Base-by-base conservation (phyloP, 2,797 vertebrate genomes). In the Cynopterus sphinx region DNA sequence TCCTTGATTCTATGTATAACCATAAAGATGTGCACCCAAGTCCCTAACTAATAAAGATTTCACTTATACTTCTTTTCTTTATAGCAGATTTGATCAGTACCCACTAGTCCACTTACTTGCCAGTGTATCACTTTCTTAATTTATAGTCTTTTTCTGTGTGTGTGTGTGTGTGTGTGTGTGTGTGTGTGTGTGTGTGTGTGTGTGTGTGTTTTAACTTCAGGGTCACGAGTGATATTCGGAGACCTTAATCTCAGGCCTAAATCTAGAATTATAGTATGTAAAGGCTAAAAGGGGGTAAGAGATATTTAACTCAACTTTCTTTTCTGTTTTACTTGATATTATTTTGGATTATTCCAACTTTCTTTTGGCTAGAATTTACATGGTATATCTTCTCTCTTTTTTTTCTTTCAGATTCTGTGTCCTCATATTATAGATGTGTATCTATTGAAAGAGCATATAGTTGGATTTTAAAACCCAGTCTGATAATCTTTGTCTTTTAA, bases 401-500 rank as follows among this genome's bases (percentile, higher is more conserved):
- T 77, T 83, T 39, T 21, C 22, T 74, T 77, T 43, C 9, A 74
- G 26, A 90, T 68, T 81, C 65, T 90, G 6, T 81, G 49, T 81
- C 13, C n/a, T 96, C 8, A 2, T 73, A 36, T 65, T 88, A 33
- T n/a, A 85, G 9, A 70, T 74, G 5, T 28, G 2, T 92, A 26
- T 89, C 33, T 77, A 3, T 87, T 90, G 68, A 87, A 53, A 81
- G 74, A 51, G n/a, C 22, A 67, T 46, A 43, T 82, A 90, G 63
- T 65, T 77, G 49, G 26, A 92, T 90, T 74, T 67, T 24, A 90
- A 90, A 78, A 53, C 78, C 63, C 41, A 16, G 4, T 75, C 39
- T 90, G 90, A 77, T 17, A 63, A 70, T 84, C 74, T 77, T 96
- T 59, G 46, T 57, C 53, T 88, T 87, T 77, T 78, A 87, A n/a